Evolutionary conservation across 2,797 vertebrate species (phyloP), one percentile per base, ranked within the genome.

Genomic region (Parauchenoglanis ngamensis): DNA sequence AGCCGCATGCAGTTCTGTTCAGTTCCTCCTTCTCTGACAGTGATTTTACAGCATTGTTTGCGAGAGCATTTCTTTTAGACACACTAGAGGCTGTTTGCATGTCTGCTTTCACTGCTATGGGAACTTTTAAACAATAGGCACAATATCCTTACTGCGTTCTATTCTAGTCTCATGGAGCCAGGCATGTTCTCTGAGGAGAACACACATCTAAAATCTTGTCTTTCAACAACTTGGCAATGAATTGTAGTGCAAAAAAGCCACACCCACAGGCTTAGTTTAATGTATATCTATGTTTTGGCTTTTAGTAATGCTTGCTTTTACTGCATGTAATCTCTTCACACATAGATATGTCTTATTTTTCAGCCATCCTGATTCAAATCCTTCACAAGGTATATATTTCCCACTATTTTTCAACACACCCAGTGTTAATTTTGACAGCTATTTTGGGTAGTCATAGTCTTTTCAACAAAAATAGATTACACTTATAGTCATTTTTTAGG

Each of bases 41-140:
- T 25, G 72, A 25, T 54, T 76, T 54, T 76, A 76, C 23, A 76
- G 49, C 25, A 76, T 76, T 76, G 46, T 28, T 76, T 76, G 49
- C 23, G 17, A 3, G 10, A n/a, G 73, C 73, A 76, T 76, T 54
- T 28, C 49, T 28, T 52, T 49, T n/a, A 75, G 12, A 49, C n/a
- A 75, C 23, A n/a, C 72, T 52, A 75, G 0, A 75, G 72, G 72
- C 46, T 76, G 15, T 54, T 77, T 28, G 49, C 13, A 76, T 17
- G n/a, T n/a, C 13, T 76, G 25, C 25, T 54, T 76, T 54, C 75
- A 77, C 75, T 77, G 49, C 13, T 54, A 54, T 28, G 13, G 12
- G 8, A 76, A 52, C 31, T 28, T 46, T 76, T 54, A 77, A 75
- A 77, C 75, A 52, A 52, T 76, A 76, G 15, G 13, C 13, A 76